Evolutionary conservation across 2,113 vertebrate genomes (phyloP), one percentile per base, ranked within the genome.

Genomic region (Urocolius indicus): DNA sequence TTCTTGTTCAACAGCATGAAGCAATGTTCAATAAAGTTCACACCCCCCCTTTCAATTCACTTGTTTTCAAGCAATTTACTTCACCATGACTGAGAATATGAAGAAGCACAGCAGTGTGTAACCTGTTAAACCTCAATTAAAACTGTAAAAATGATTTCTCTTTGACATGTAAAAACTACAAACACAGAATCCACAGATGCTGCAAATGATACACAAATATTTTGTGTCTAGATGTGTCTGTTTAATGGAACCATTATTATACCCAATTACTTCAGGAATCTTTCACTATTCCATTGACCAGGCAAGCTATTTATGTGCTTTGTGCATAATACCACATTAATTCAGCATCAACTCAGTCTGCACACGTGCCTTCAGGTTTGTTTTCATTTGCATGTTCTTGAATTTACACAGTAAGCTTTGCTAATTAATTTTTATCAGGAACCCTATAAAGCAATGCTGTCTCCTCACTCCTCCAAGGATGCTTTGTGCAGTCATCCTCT

Each of bases 391-490:
- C 95, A 92, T 94, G 67, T 55, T 84, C 91, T 81, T 94, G 73
- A 92, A 95, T 94, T 96, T 81, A 74, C 91, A 80, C 77, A 63
- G 59, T 58, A 48, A 55, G 80, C 55, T 94, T 89, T 77, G 73
- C 68, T 94, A 96, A 95, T 96, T 94, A 92, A 92, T 95, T 96
- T 92, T 77, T 92, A 77, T 89, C 94, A 74, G 83, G 72, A 84
- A 83, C 34, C 61, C 55, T 92, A 51, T 38, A 71, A 83, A 92
- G 52, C 34, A 55, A 63, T 15, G 51, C 34, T 1, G 7, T 38
- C 20, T 43, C 32, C 63, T 71, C 48, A 67, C 76, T 90, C 52
- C 92, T 93, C 72, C 65, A 81, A 77, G 57, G 65, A 92, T 89
- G 74, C 73, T 80, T 87, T 36, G 22, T 72, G 65, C 79, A 66